phyloP scores from a whole-genome alignment of 2,113 vertebrate genomes.

The Pao palembangensis region DNA sequence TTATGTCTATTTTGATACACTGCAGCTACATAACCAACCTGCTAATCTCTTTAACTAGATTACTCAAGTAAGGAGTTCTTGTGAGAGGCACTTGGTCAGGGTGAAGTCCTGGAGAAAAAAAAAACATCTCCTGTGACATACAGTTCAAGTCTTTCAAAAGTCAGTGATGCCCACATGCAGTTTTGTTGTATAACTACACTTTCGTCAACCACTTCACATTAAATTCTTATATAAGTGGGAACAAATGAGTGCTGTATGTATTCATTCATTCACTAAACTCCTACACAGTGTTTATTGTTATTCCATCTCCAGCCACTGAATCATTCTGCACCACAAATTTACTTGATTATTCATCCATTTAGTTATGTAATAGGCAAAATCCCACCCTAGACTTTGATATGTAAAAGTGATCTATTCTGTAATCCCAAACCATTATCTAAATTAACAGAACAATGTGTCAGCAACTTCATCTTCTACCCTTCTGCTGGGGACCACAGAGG shows the following conservation, averaged over 20 bases:
- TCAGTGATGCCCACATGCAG: neutral
- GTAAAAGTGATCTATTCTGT: neutral
- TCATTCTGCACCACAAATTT: slow-evolving; percentile 37
- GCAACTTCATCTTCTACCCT: neutral
- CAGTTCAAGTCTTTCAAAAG: neutral
- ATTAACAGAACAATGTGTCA: slow-evolving; percentile 11
- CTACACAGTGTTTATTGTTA: slow-evolving; percentile 32
- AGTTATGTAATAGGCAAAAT: slow-evolving; percentile 40
- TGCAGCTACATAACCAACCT: slow-evolving; percentile 36
- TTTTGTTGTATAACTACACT: neutral
- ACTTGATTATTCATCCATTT: slow-evolving; percentile 42
- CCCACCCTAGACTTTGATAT: slow-evolving; percentile 2
- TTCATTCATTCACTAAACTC: slow-evolving; percentile 31
- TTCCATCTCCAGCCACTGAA: slow-evolving; percentile 26
- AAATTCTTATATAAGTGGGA: too few species aligned
- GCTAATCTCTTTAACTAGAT: slow-evolving; percentile 60
- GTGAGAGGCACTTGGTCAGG: neutral
- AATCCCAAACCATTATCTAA: slow-evolving; percentile 7
- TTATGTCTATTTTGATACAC: slow-evolving; percentile 56
- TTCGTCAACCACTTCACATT: too few species aligned
- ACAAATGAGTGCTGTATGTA: neutral
- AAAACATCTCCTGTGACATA: neutral
- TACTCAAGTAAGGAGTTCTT: slow-evolving; percentile 11
- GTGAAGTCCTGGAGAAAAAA: neutral
- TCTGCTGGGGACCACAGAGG: neutral